Conservation (phyloP, 2,888 invertebrate species). For the Frankliniella intonsa region DNA sequence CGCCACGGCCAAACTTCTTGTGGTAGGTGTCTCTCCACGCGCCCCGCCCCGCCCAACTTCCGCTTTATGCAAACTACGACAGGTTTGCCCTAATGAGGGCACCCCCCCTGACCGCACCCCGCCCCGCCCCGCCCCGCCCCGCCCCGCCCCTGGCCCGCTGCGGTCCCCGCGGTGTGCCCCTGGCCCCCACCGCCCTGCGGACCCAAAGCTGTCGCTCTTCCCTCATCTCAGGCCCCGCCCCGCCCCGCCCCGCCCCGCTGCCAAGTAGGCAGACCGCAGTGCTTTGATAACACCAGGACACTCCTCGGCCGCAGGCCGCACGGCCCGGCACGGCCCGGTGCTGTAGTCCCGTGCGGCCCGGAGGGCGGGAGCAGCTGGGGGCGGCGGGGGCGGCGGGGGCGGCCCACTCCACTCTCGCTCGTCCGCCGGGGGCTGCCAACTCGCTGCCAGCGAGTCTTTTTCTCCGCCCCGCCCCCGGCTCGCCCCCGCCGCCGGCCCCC, state of each 20-base stretch:
- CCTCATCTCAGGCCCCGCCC: background rate
- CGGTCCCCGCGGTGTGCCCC: background rate
- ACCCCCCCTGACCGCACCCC: background rate
- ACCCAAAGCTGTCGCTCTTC: background rate
- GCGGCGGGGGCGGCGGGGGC: background rate
- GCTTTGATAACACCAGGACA: background rate
- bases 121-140: background rate
- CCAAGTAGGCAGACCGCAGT: slow-evolving; percentile 17
- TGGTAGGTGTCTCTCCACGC: background rate
- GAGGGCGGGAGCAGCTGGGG: background rate
- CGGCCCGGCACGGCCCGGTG: background rate
- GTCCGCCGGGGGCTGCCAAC: too few species aligned
- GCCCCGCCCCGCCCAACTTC: background rate
- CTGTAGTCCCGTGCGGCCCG: background rate
- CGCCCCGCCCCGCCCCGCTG: background rate
- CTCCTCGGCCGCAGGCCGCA: background rate
- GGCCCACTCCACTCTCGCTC: background rate
- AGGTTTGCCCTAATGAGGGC: slow-evolving; percentile 23
- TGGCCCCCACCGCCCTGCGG: background rate
- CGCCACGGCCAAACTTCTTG: slow-evolving; percentile 17
- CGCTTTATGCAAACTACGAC: slow-evolving; percentile 6
- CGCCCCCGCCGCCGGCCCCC: too few species aligned
- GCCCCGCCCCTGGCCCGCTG: background rate
- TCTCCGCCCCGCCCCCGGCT: too few species aligned
- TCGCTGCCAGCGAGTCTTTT: too few species aligned